phyloP scores from a whole-genome alignment of 1,140 invertebrate species.

The Ridgeia piscesae region DNA sequence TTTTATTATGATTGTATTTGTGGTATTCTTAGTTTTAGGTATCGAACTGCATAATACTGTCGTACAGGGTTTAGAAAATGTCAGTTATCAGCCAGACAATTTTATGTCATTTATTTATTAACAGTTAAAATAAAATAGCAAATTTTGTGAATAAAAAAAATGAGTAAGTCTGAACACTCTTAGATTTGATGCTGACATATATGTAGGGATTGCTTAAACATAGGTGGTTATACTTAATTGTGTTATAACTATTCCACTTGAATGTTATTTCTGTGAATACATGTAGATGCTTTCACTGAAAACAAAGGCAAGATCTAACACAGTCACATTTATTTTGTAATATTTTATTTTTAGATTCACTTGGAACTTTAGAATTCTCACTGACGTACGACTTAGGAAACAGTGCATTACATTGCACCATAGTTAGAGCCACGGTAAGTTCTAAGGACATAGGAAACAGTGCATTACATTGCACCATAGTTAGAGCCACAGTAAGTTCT shows the following conservation, averaged over 20 bases:
- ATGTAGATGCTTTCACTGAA: not conserved
- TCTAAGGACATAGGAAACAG: constrained; percentile 67
- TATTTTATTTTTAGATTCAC: not conserved
- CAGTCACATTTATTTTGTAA: not conserved
- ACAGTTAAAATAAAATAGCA: not conserved
- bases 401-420: constrained; percentile 76
- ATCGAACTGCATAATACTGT: not conserved
- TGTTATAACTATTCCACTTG: not conserved
- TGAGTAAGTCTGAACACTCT: too few species aligned
- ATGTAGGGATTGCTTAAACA: not conserved
- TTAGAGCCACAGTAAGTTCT: constrained; percentile 61
- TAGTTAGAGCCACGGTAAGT: constrained; percentile 65
- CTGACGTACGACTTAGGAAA: constrained; percentile 75
- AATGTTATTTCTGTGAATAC: not conserved
- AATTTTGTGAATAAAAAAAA: too few species aligned
- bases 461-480: constrained; percentile 76
- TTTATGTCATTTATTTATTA: not conserved
- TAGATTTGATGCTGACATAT: not conserved
- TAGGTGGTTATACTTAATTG: not conserved
- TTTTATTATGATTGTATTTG: not conserved
- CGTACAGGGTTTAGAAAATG: not conserved
- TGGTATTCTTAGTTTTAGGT: not conserved
- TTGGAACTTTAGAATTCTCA: constrained; percentile 70
- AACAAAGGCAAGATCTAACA: not conserved
- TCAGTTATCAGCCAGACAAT: not conserved